phyloP scores from a whole-genome alignment of 2,113 vertebrate species.

The Cryptomyrus ogoouensis region DNA sequence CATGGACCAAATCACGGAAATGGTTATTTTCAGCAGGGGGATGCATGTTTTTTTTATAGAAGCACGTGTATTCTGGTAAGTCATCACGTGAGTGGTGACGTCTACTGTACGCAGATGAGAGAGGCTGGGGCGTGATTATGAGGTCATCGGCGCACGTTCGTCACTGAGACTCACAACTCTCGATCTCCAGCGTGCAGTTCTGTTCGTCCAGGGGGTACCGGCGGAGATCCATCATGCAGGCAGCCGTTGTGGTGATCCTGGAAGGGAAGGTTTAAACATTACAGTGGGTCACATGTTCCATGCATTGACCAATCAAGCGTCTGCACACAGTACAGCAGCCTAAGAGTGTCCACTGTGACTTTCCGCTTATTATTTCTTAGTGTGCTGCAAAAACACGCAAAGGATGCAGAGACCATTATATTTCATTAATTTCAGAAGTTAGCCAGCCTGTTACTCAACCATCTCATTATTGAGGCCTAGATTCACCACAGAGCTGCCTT shows the following conservation, averaged over 20 bases:
- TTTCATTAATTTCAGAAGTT: not conserved
- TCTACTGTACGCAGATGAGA: not conserved
- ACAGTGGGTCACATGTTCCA: not conserved
- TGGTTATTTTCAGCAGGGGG: not conserved
- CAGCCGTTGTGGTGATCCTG: constrained; percentile 90
- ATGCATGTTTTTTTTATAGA: not conserved
- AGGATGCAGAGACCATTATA: not conserved
- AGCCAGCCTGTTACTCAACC: not conserved
- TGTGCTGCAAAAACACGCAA: not conserved
- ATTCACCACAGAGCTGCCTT: not conserved
- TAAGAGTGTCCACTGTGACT: not conserved
- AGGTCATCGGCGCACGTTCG: not conserved
- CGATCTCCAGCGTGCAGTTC: constrained; percentile 92
- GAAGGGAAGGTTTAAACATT: constrained; percentile 29
- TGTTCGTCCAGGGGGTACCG: constrained; percentile 88
- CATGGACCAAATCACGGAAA: not conserved
- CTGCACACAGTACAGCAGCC: not conserved
- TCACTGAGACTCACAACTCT: constrained; percentile 83
- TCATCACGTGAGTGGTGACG: not conserved
- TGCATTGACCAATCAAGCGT: not conserved
- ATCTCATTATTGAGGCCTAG: not conserved
- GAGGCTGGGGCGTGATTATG: not conserved
- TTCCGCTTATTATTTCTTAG: not conserved
- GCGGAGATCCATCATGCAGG: constrained; percentile 91
- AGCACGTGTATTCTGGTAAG: not conserved